These are phyloP conservation scores for Brachyrhaphis roseni DNA, from an alignment of 2,797 vertebrate genomes.

Conservation along the genomic window DNA sequence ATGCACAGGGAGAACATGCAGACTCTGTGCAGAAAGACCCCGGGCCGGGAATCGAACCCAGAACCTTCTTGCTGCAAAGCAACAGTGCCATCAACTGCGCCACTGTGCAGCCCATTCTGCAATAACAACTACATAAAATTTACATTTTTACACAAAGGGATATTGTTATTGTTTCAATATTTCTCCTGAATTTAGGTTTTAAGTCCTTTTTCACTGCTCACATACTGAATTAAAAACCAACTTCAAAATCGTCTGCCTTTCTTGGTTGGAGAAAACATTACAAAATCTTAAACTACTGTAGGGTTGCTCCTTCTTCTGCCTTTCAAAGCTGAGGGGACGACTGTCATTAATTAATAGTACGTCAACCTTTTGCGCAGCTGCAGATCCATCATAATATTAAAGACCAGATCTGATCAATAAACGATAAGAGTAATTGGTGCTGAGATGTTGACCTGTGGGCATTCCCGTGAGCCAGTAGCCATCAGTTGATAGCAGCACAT, in stretches of 20 bases:
- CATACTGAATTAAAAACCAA: background rate
- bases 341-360: conserved; percentile 16
- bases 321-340: conserved; percentile 21
- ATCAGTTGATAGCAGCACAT: conserved; percentile 6
- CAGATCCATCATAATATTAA: conserved; percentile 17
- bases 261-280: conserved; percentile 12
- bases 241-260: background rate
- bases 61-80: too few species aligned
- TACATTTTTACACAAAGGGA: background rate
- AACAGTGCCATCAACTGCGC: too few species aligned
- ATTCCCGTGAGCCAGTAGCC: conserved; percentile 20
- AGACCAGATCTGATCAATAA: conserved; percentile 16
- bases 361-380: conserved; percentile 9
- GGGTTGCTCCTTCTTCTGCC: background rate
- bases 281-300: background rate
- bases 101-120: background rate
- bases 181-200: background rate
- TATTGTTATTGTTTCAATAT: background rate
- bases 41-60: too few species aligned
- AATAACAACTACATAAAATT: background rate
- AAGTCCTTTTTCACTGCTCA: background rate
- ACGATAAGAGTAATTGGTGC: conserved; percentile 19
- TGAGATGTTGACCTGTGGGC: conserved; percentile 11
- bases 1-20: too few species aligned
- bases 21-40: too few species aligned